Conservation (phyloP, 2,888 invertebrate genomes). For the Chorisops tibialis region DNA sequence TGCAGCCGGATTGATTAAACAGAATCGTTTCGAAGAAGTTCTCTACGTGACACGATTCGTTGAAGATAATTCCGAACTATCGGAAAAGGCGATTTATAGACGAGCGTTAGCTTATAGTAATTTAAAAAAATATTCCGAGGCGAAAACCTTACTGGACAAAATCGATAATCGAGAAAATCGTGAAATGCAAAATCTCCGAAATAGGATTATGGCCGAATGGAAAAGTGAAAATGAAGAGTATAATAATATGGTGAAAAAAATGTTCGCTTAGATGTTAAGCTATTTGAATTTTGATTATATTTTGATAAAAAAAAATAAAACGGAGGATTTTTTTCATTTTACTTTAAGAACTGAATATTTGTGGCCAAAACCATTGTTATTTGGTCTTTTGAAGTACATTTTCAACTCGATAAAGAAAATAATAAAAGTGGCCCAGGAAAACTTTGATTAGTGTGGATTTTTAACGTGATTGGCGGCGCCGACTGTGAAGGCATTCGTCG, state of each 20-base stretch:
- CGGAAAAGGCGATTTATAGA: constrained; percentile 56
- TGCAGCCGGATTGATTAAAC: constrained; percentile 74
- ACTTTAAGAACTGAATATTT: too few relatives aligned
- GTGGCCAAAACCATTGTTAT: too few relatives aligned
- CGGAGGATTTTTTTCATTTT: too few relatives aligned
- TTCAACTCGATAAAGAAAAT: too few relatives aligned
- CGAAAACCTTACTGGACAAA: constrained; percentile 56
- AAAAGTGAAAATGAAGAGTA: constrained; percentile 61
- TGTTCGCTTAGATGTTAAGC: constrained; percentile 54
- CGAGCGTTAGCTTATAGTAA: constrained; percentile 55
- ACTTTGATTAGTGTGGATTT: too few relatives aligned
- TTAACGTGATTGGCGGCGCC: too few relatives aligned
- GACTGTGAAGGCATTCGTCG: too few relatives aligned
- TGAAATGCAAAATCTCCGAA: constrained; percentile 60
- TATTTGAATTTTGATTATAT: too few relatives aligned
- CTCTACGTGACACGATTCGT: constrained; percentile 60
- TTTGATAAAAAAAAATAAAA: too few relatives aligned
- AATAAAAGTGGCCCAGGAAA: too few relatives aligned
- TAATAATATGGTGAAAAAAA: constrained; percentile 54
- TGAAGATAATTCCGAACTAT: constrained; percentile 40
- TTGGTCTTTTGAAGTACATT: too few relatives aligned
- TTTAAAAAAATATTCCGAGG: constrained; percentile 64
- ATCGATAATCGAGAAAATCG: constrained; percentile 62
- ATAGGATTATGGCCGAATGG: constrained; percentile 57
- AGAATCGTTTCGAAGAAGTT: constrained; percentile 63